These are phyloP conservation scores for Philhelius pedissequus DNA, from an alignment of 2,888 invertebrate species.

Conservation along the genomic window DNA sequence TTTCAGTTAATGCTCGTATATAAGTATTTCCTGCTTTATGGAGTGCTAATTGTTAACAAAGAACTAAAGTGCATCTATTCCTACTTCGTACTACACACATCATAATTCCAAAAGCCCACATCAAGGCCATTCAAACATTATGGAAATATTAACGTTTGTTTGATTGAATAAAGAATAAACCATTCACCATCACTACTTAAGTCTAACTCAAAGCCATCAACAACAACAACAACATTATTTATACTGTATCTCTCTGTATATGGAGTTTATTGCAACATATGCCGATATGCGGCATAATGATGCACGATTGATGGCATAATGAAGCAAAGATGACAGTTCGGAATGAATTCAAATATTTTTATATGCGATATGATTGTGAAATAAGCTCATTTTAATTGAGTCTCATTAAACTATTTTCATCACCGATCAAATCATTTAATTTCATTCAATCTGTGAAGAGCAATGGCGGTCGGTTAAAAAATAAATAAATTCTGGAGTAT, in stretches of 20 bases:
- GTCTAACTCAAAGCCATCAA: neutral
- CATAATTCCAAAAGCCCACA: slow-evolving; percentile 11
- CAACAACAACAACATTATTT: neutral
- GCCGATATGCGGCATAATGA: neutral
- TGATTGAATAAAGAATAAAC: slow-evolving; percentile 26
- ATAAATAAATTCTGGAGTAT: no score
- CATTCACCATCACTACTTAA: slow-evolving; percentile 25
- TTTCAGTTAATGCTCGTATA: neutral
- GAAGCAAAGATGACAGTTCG: slow-evolving; percentile 33
- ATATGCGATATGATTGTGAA: slow-evolving; percentile 9
- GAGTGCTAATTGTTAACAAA: slow-evolving; percentile 4
- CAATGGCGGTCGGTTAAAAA: neutral
- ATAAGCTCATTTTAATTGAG: slow-evolving; percentile 14
- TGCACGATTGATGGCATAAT: slow-evolving; percentile 32
- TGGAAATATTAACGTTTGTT: neutral
- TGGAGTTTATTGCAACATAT: slow-evolving; percentile 26
- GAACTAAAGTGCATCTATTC: slow-evolving; percentile 9
- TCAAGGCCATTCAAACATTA: slow-evolving; percentile 24
- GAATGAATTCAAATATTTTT: neutral
- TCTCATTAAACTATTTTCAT: slow-evolving; percentile 3
- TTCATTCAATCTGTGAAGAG: slow-evolving; percentile 13
- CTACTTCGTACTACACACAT: neutral
- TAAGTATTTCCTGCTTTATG: slow-evolving; percentile 5
- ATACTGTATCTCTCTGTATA: neutral
- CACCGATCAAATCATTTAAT: slow-evolving; percentile 34